Percentiles rank a stretch among this genome's conserved stretches.
phyloP scores from a whole-genome alignment of 2,797 vertebrate species.

The Cirrhinus molitorella region DNA sequence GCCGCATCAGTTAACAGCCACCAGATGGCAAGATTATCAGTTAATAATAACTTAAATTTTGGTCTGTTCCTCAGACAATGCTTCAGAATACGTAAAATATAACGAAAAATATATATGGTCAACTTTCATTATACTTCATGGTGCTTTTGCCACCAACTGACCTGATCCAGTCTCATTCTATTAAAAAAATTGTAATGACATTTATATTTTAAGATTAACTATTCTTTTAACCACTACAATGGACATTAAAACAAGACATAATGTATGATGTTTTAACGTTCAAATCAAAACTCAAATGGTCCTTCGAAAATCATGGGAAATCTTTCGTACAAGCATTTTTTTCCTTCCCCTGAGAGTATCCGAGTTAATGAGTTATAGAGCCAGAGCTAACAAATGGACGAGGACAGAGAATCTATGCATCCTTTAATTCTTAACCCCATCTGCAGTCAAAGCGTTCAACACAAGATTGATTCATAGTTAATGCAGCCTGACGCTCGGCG shows the following conservation, averaged over 20 bases:
- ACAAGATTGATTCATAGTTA: slow-evolving; percentile 89
- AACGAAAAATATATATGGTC: not conserved
- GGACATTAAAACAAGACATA: not conserved
- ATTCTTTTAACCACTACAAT: not conserved
- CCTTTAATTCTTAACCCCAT: slow-evolving; percentile 81
- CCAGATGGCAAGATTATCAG: not conserved
- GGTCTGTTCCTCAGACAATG: not conserved
- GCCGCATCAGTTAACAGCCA: not conserved
- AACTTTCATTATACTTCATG: not conserved
- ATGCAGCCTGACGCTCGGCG: slow-evolving; percentile 83
- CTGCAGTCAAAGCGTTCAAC: slow-evolving; percentile 84
- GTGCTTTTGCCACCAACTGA: not conserved
- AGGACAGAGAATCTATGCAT: slow-evolving; percentile 76
- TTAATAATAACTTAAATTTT: not conserved
- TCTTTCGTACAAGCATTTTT: slow-evolving; percentile 11
- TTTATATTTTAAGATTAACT: not conserved
- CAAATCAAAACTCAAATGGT: not conserved
- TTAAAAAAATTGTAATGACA: no score
- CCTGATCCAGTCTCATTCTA: not conserved
- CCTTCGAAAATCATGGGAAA: slow-evolving; percentile 19
- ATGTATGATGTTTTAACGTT: not conserved
- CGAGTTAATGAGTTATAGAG: slow-evolving; percentile 84
- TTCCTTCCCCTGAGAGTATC: slow-evolving; percentile 73
- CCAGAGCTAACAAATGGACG: slow-evolving; percentile 74
- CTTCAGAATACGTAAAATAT: not conserved